phyloP scores from a whole-genome alignment of 1,140 invertebrate genomes.

The Yoshiicerus persimilis region DNA sequence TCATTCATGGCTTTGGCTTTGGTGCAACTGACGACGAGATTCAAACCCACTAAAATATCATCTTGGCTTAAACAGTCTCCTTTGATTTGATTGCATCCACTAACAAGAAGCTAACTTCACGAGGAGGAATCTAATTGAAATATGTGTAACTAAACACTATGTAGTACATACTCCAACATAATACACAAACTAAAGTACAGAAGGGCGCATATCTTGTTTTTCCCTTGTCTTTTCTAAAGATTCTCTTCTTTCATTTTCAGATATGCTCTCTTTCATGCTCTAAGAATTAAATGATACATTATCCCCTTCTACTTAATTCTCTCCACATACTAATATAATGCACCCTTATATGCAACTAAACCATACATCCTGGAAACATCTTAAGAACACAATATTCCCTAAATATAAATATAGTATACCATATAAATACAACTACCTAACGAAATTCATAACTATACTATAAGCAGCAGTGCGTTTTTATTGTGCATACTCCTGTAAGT shows the following conservation, averaged over 20 bases:
- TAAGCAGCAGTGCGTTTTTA: too few relatives aligned
- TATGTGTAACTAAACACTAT: neutral
- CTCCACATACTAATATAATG: neutral
- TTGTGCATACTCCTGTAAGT: too few relatives aligned
- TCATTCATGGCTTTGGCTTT: slow-evolving; percentile 18
- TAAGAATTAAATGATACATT: slow-evolving; percentile 1
- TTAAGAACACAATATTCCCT: too few relatives aligned
- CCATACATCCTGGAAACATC: too few relatives aligned
- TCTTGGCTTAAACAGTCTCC: neutral
- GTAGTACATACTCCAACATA: too few relatives aligned
- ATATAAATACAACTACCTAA: too few relatives aligned
- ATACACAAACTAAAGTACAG: neutral
- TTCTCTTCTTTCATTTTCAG: slow-evolving; percentile 22
- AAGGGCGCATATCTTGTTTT: neutral
- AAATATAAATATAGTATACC: too few relatives aligned
- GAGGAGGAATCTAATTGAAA: neutral
- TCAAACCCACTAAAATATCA: neutral
- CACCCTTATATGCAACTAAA: neutral
- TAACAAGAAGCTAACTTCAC: neutral
- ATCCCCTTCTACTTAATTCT: neutral
- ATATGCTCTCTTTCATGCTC: slow-evolving; percentile 11
- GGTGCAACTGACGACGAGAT: neutral
- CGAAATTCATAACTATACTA: too few relatives aligned
- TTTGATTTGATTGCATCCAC: neutral
- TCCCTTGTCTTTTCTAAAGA: neutral